Percentiles rank a stretch among this genome's conserved stretches.
Conservation (phyloP, 2,888 invertebrate genomes). For the Scaptomyza polygonia region DNA sequence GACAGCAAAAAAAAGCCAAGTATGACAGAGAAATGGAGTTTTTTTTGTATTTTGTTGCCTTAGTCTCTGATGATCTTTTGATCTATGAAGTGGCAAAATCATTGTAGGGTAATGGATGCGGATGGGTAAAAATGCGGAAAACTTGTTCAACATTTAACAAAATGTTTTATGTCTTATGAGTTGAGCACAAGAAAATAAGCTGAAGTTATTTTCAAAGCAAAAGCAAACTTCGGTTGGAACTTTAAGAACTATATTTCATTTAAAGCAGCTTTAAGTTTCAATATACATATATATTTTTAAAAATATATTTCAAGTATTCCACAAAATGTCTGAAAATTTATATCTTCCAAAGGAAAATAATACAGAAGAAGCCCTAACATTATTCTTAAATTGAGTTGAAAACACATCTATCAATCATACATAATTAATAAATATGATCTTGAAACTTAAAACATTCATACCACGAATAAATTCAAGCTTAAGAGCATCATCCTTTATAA, state of each 20-base stretch:
- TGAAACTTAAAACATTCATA: not conserved
- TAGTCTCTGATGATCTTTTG: slow-evolving; percentile 49
- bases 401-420: too few relatives aligned
- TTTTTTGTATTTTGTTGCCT: not conserved
- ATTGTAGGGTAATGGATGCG: slow-evolving; percentile 50
- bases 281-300: not conserved
- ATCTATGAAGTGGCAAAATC: slow-evolving; percentile 73
- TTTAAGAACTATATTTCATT: too few relatives aligned
- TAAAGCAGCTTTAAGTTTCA: too few relatives aligned
- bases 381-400: too few relatives aligned
- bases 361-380: too few relatives aligned
- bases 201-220: not conserved
- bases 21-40: not conserved
- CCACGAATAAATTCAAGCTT: not conserved
- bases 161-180: not conserved
- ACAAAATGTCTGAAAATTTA: too few relatives aligned
- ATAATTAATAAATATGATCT: not conserved
- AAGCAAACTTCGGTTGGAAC: too few relatives aligned
- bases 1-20: slow-evolving; percentile 1
- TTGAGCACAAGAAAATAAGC: not conserved
- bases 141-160: not conserved
- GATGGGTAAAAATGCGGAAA: slow-evolving; percentile 17
- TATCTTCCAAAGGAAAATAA: too few relatives aligned
- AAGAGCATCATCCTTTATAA: not conserved
- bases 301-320: not conserved